phyloP scores from a whole-genome alignment of 2,797 vertebrate species.

The Halcyon leucocephala region DNA sequence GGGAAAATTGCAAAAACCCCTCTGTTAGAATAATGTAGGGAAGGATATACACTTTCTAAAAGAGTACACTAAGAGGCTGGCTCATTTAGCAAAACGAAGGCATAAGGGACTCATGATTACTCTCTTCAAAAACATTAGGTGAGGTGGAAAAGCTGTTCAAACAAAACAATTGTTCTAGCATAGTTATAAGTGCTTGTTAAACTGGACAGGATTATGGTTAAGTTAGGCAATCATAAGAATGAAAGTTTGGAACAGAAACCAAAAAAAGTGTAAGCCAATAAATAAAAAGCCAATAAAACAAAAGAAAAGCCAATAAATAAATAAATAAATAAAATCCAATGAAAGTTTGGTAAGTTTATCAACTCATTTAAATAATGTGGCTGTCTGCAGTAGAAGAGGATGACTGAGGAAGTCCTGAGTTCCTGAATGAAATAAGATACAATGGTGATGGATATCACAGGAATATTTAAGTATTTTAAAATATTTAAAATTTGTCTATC shows the following conservation, averaged over 20 bases:
- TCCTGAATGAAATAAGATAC: not conserved
- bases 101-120: not conserved
- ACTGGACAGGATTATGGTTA: not conserved
- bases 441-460: not conserved
- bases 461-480: not conserved
- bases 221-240: not conserved
- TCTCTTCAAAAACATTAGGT: not conserved
- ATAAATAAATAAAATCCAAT: no score
- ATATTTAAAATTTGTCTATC: not conserved
- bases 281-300: no score
- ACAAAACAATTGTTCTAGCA: not conserved
- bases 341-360: not conserved
- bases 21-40: not conserved
- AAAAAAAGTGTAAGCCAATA: not conserved
- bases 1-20: fast-evolving
- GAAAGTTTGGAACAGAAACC: not conserved
- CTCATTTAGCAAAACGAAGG: not conserved
- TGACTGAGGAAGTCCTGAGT: not conserved
- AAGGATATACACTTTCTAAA: not conserved
- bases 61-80: not conserved
- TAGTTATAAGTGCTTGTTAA: not conserved
- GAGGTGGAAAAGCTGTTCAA: not conserved
- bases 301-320: no score
- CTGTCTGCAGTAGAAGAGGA: not conserved
- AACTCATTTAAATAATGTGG: not conserved